Evolutionary conservation across 2,113 vertebrate species (phyloP).

Genomic region (Barbus barbus): DNA sequence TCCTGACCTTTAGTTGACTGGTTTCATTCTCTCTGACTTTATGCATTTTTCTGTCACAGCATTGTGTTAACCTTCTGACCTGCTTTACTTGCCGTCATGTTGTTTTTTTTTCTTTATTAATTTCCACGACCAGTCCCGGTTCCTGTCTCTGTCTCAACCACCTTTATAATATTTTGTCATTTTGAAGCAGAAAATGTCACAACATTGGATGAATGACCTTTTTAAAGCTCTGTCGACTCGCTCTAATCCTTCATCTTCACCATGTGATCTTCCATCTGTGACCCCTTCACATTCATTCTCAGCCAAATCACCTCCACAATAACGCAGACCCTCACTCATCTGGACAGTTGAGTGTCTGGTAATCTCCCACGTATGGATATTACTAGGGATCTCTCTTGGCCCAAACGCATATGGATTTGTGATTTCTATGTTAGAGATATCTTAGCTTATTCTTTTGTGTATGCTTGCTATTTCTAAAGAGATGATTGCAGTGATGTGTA

Average conservation of each 20-base stretch:
- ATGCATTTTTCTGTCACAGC: neutral
- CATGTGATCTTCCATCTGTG: constrained; percentile 29
- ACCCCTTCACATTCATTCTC: constrained; percentile 49
- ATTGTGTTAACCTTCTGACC: neutral
- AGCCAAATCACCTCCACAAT: constrained; percentile 15
- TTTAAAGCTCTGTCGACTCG: constrained; percentile 32
- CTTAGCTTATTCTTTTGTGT: neutral
- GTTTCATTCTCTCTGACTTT: neutral
- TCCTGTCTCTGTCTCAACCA: neutral
- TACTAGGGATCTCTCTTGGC: neutral
- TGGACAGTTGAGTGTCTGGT: constrained; percentile 3
- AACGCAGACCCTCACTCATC: constrained; percentile 24
- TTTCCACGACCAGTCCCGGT: neutral
- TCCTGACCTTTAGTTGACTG: neutral
- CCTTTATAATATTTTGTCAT: constrained; percentile 20
- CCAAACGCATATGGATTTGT: neutral
- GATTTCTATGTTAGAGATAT: neutral
- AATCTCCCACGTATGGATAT: constrained; percentile 1
- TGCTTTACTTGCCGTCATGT: neutral
- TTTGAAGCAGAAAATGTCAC: constrained; percentile 6
- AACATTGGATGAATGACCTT: constrained; percentile 45
- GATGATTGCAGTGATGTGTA: neutral
- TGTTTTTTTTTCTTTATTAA: neutral
- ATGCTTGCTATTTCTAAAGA: neutral
- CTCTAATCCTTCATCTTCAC: constrained; percentile 40